A percentile compares a stretch with the other conserved stretches of the same genome.
These are phyloP conservation scores for Ameiurus melas DNA, from an alignment of 2,113 vertebrate genomes.

Conservation along the genomic window DNA sequence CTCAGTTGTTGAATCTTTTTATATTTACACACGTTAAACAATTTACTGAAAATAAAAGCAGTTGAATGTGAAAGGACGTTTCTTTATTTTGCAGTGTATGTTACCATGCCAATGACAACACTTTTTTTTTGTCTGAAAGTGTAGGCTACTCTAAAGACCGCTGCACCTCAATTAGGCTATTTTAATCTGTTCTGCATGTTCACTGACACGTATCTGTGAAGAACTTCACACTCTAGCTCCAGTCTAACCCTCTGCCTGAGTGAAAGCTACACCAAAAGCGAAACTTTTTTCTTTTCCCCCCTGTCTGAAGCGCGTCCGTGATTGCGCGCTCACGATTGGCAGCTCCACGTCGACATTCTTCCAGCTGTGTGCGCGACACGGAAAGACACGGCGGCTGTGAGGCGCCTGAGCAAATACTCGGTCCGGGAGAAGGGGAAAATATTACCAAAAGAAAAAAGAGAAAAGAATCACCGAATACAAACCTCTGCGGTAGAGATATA, in stretches of 20 bases:
- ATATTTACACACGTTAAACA: too few relatives aligned
- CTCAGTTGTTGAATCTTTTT: too few relatives aligned
- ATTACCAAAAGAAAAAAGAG: neutral
- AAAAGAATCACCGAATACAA: constrained; percentile 49
- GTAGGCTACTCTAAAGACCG: constrained; percentile 47
- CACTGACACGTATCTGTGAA: constrained; percentile 63
- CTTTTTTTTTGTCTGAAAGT: constrained; percentile 17
- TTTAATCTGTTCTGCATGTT: constrained; percentile 28
- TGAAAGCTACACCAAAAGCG: constrained; percentile 69
- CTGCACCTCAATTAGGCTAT: constrained; percentile 43
- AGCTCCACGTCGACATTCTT: constrained; percentile 87
- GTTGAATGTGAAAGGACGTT: neutral
- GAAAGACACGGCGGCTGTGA: constrained; percentile 62
- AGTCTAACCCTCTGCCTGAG: constrained; percentile 62
- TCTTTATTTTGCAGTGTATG: neutral
- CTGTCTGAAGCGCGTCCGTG: constrained; percentile 71
- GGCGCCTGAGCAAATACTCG: constrained; percentile 62
- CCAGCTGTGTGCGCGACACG: constrained; percentile 77
- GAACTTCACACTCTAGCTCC: constrained; percentile 40
- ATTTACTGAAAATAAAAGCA: too few relatives aligned
- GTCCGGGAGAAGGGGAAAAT: constrained; percentile 53
- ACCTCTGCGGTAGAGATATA: constrained; percentile 45
- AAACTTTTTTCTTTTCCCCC: constrained; percentile 43
- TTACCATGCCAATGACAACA: neutral
- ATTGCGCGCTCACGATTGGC: constrained; percentile 81